phyloP scores from a whole-genome alignment of 1,140 invertebrate species.

The Drosophila tropicalis region DNA sequence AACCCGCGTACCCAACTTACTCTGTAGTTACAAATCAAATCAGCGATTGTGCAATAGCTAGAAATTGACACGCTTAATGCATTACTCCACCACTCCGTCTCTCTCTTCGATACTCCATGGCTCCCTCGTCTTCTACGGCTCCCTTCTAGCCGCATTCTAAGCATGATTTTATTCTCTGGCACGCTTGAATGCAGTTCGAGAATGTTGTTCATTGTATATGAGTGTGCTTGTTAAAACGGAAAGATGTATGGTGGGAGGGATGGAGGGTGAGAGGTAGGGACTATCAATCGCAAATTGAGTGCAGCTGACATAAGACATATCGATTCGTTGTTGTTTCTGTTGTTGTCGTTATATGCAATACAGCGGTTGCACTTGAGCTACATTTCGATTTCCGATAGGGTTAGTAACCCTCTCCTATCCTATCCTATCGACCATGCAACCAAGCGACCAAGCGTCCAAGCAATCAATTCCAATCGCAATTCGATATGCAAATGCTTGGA shows the following conservation, averaged over 20 bases:
- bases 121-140: too few species aligned
- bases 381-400: slow-evolving; percentile 17
- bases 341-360: slow-evolving; percentile 10
- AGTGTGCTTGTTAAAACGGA: slow-evolving; percentile 7
- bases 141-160: background rate
- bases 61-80: slow-evolving; percentile 76
- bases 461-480: slow-evolving; percentile 61
- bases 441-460: slow-evolving; percentile 51
- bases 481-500: slow-evolving; percentile 70
- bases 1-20: slow-evolving; percentile 61
- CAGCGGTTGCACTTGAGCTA: slow-evolving; percentile 55
- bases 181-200: slow-evolving; percentile 63
- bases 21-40: slow-evolving; percentile 59
- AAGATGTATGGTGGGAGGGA: background rate
- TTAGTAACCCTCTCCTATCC: background rate
- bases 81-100: slow-evolving; percentile 13
- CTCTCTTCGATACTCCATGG: background rate
- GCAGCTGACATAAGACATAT: slow-evolving; percentile 52
- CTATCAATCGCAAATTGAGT: slow-evolving; percentile 44
- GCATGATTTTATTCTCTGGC: slow-evolving; percentile 41
- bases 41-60: slow-evolving; percentile 72
- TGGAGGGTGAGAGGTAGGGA: background rate
- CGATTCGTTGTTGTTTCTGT: slow-evolving; percentile 38
- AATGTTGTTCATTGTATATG: slow-evolving; percentile 50
- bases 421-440: slow-evolving; percentile 37